Evolutionary conservation across 1,140 invertebrate genomes (phyloP).

Genomic region (Lepidostoma basale): DNA sequence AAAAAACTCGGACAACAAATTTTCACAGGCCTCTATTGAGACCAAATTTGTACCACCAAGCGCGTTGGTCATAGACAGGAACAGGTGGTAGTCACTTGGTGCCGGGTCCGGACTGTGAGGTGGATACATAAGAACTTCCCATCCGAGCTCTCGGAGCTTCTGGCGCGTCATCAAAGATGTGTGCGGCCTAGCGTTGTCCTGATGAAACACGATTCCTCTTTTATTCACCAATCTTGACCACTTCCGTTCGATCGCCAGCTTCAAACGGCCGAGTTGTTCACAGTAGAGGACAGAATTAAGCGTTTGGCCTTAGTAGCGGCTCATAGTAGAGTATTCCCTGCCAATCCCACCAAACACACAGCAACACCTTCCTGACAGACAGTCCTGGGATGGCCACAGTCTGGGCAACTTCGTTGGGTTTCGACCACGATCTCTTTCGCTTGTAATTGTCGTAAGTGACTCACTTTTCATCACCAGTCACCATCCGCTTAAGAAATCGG

Average conservation of each 20-base stretch:
- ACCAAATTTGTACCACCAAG: not conserved
- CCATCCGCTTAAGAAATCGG: no score
- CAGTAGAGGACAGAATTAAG: not conserved
- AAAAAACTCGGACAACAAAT: constrained; percentile 6
- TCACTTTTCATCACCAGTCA: no score
- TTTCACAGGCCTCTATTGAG: constrained; percentile 13
- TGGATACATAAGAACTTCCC: not conserved
- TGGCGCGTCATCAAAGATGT: constrained; percentile 8
- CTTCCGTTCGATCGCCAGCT: not conserved
- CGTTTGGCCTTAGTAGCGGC: no score
- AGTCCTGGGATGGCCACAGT: no score
- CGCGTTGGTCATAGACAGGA: constrained; percentile 1
- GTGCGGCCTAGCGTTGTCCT: constrained; percentile 2
- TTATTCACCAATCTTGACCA: constrained; percentile 4
- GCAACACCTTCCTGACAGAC: no score
- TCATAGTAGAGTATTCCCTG: not conserved
- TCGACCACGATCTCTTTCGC: no score
- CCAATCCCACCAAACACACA: not conserved
- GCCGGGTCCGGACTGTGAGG: not conserved
- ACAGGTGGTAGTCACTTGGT: constrained; percentile 5
- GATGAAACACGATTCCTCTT: constrained; percentile 3
- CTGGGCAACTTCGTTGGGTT: no score
- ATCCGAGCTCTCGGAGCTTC: constrained; percentile 2
- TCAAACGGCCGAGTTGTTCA: not conserved
- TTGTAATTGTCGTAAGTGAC: no score